Percentiles rank a stretch among this genome's conserved stretches.
Conservation (phyloP, 2,797 vertebrate genomes). For the Sebastolobus altivelis region DNA sequence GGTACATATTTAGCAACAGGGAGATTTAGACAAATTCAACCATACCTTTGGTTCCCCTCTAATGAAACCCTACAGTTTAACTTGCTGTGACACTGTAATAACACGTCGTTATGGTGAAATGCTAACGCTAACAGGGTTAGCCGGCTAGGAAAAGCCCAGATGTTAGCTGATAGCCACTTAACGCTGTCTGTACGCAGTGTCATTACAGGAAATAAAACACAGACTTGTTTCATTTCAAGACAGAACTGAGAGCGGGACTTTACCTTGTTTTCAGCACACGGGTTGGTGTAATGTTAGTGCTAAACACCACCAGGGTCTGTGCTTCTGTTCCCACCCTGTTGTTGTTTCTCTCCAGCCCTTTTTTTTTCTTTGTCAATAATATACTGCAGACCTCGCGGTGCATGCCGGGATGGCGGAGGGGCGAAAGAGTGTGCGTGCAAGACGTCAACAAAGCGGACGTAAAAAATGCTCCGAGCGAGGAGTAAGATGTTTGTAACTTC, state of each 20-base stretch:
- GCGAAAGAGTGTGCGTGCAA: conserved; percentile 41
- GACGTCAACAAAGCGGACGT: conserved; percentile 71
- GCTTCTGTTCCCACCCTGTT: conserved; percentile 77
- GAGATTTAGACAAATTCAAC: fast-evolving
- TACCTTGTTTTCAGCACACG: conserved; percentile 64
- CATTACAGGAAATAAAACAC: not conserved
- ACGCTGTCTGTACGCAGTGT: conserved; percentile 11
- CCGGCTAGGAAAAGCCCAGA: conserved; percentile 42
- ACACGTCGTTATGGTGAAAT: not conserved
- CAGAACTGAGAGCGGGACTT: not conserved
- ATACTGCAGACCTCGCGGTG: conserved; percentile 80
- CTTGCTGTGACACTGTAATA: not conserved
- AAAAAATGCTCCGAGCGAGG: conserved; percentile 7
- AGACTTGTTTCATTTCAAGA: not conserved
- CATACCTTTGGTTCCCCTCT: fast-evolving
- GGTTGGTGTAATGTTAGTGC: not conserved
- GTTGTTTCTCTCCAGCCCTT: conserved; percentile 62
- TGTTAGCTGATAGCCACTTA: conserved; percentile 38
- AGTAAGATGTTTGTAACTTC: conserved; percentile 27
- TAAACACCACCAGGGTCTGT: not conserved
- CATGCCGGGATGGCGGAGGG: conserved; percentile 79
- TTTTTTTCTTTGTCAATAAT: conserved; percentile 82
- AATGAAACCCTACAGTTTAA: fast-evolving
- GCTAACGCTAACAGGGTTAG: conserved; percentile 48
- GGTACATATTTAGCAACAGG: not conserved